These are phyloP conservation scores for Dolichopus griseipennis DNA, from an alignment of 2,888 invertebrate species.

Conservation along the genomic window DNA sequence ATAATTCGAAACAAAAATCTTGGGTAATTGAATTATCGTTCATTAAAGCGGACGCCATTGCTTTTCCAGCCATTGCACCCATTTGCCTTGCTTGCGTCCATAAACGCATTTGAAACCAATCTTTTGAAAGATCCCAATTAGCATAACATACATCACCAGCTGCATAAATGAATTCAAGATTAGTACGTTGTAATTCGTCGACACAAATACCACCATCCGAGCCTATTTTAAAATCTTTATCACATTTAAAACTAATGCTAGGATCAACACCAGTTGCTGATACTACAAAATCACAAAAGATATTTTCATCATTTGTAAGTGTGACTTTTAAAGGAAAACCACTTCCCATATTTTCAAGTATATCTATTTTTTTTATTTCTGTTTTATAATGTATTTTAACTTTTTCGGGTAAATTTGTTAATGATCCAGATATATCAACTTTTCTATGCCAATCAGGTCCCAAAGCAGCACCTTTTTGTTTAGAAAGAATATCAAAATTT, in stretches of 20 bases:
- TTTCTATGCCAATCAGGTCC: slow-evolving; percentile 93
- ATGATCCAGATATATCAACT: slow-evolving; percentile 49
- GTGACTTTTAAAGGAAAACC: slow-evolving; percentile 63
- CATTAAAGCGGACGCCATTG: slow-evolving; percentile 56
- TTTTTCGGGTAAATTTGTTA: slow-evolving; percentile 34
- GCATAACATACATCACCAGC: slow-evolving; percentile 91
- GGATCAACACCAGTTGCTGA: slow-evolving; percentile 92
- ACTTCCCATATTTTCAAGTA: slow-evolving; percentile 27
- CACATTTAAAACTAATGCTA: slow-evolving; percentile 51
- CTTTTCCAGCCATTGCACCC: slow-evolving; percentile 88
- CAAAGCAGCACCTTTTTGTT: slow-evolving; percentile 68
- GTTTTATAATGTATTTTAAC: slow-evolving; percentile 54
- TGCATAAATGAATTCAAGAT: slow-evolving; percentile 70
- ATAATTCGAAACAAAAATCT: slow-evolving; percentile 96
- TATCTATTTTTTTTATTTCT: slow-evolving; percentile 42
- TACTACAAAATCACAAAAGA: slow-evolving; percentile 82
- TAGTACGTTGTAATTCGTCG: slow-evolving; percentile 77
- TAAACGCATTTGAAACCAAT: slow-evolving; percentile 91
- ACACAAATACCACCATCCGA: slow-evolving; percentile 78
- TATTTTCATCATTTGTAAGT: slow-evolving; percentile 60
- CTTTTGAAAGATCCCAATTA: slow-evolving; percentile 64
- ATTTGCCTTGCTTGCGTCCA: slow-evolving; percentile 99
- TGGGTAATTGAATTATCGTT: slow-evolving; percentile 58
- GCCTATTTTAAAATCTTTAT: slow-evolving; percentile 47
- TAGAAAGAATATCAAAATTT: slow-evolving; percentile 37